Evolutionary conservation across 1,140 invertebrate genomes (phyloP).

Genomic region (Lasioglossum albipes): DNA sequence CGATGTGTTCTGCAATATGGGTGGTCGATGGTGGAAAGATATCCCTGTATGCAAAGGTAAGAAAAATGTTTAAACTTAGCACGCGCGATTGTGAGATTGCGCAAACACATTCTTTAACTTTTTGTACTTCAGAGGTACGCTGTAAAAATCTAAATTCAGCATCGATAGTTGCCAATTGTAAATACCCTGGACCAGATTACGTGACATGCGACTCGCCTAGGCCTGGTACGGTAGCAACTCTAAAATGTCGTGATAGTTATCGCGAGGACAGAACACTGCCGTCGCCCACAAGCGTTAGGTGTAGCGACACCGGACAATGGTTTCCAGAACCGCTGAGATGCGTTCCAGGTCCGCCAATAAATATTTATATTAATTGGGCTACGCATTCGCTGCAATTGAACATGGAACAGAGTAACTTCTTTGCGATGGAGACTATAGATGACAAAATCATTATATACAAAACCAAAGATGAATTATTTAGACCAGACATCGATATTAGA

Average conservation of each 20-base stretch:
- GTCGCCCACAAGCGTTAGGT: conserved; percentile 57
- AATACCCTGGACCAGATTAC: conserved; percentile 43
- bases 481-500: conserved; percentile 40
- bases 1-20: conserved; percentile 65
- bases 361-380: conserved; percentile 66
- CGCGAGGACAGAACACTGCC: conserved; percentile 54
- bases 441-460: conserved; percentile 55
- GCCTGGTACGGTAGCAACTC: conserved; percentile 64
- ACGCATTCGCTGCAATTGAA: conserved; percentile 16
- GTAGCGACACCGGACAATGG: conserved; percentile 72
- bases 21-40: conserved; percentile 67
- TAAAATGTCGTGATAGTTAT: conserved; percentile 69
- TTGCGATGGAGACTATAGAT: conserved; percentile 39
- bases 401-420: conserved; percentile 13
- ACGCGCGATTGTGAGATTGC: not conserved
- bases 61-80: conserved; percentile 23
- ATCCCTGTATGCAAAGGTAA: conserved; percentile 70
- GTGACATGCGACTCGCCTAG: conserved; percentile 55
- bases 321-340: conserved; percentile 73
- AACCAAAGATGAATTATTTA: not conserved
- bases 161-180: conserved; percentile 62
- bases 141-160: conserved; percentile 64
- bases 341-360: conserved; percentile 74
- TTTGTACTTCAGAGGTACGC: conserved; percentile 67
- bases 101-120: not conserved